A percentile compares a stretch with the other conserved stretches of the same genome.
These are phyloP conservation scores for Holotrichia oblita DNA, from an alignment of 1,140 invertebrate species.

Conservation along the genomic window DNA sequence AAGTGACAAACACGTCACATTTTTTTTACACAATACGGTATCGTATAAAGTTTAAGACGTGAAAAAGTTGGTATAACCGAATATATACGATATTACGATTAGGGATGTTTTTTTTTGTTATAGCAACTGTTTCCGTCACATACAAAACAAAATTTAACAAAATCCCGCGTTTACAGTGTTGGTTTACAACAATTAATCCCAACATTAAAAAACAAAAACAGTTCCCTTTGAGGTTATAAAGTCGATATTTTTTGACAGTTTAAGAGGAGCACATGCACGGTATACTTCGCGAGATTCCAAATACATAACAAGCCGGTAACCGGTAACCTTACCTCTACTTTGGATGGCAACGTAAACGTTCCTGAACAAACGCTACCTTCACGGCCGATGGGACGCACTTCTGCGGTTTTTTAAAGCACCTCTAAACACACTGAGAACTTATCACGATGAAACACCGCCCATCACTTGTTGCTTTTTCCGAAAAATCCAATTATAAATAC, in stretches of 20 bases:
- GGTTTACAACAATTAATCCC: no score
- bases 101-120: no score
- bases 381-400: neutral
- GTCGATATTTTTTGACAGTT: constrained; percentile 1
- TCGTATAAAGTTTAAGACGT: no score
- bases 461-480: constrained; percentile 26
- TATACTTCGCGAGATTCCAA: neutral
- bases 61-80: no score
- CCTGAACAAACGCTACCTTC: neutral
- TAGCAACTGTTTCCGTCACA: no score
- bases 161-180: no score
- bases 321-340: neutral
- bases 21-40: no score
- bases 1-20: no score
- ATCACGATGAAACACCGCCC: neutral
- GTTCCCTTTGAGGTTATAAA: neutral
- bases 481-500: neutral
- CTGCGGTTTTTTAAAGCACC: neutral
- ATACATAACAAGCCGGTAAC: neutral
- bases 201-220: no score
- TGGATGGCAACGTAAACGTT: neutral
- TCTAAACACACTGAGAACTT: neutral
- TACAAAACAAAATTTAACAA: no score
- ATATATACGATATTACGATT: no score
- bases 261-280: neutral